Conservation (phyloP, 2,797 vertebrate species). For the Anisognathus igniventris region DNA sequence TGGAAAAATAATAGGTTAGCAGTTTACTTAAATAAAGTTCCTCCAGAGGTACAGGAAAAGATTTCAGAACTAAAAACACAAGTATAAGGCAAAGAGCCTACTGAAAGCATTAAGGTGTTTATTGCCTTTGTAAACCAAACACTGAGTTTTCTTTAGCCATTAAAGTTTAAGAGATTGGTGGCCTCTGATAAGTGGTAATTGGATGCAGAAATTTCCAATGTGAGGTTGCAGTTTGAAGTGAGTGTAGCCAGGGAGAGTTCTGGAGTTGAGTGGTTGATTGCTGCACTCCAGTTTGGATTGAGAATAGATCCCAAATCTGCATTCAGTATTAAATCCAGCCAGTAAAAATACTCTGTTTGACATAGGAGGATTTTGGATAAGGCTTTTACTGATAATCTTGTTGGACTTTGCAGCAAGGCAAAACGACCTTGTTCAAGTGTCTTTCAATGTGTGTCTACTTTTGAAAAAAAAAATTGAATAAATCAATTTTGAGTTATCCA, state of each 20-base stretch:
- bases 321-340: background rate
- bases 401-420: background rate
- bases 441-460: background rate
- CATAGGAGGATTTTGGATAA: background rate
- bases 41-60: background rate
- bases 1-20: background rate
- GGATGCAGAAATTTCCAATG: background rate
- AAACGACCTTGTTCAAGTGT: background rate
- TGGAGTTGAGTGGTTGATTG: background rate
- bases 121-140: background rate
- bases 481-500: background rate
- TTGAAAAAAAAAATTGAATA: background rate
- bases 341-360: background rate
- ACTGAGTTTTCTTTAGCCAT: background rate
- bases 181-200: background rate
- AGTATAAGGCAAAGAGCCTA: background rate
- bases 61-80: background rate
- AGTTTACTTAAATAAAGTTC: background rate
- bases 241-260: background rate
- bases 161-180: background rate
- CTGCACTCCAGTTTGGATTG: background rate
- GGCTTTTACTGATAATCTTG: background rate
- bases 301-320: background rate
- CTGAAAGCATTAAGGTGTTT: background rate
- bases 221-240: background rate